Conservation (phyloP, 2,113 vertebrate species). For the Festucalex cinctus region DNA sequence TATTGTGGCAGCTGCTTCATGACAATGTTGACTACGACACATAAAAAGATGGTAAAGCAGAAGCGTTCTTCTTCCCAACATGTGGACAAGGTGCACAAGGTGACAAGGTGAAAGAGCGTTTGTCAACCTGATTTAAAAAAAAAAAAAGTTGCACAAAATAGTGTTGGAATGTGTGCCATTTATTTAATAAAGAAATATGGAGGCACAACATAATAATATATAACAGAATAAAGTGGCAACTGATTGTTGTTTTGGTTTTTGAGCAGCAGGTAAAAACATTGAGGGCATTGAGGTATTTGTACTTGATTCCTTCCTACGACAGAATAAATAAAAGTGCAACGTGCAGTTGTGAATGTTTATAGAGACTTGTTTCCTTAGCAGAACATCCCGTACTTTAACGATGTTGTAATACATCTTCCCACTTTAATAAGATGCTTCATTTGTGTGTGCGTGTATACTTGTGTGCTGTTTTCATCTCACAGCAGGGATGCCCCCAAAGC, state of each 20-base stretch:
- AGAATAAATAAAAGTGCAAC: not conserved
- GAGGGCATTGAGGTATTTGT: not conserved
- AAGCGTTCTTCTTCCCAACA: not conserved
- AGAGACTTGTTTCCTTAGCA: not conserved
- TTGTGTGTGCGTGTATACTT: not conserved
- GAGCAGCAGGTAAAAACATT: not conserved
- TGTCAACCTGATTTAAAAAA: not conserved
- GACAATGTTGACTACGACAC: not conserved
- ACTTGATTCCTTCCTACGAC: not conserved
- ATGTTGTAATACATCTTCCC: not conserved
- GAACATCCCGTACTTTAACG: not conserved
- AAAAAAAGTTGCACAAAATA: not conserved
- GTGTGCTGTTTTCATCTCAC: not conserved
- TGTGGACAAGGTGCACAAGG: not conserved
- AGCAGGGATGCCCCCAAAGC: conserved; percentile 63
- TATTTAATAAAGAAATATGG: not conserved
- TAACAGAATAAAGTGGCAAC: not conserved
- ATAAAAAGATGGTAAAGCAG: too few species aligned
- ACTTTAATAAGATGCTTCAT: not conserved
- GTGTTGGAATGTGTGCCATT: not conserved
- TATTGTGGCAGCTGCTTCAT: not conserved
- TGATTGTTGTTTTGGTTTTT: not conserved
- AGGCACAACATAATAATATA: not conserved
- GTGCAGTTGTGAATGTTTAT: not conserved
- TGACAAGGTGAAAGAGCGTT: not conserved